Conservation (phyloP, 2,888 invertebrate genomes). For the Ariolimax columbianus region DNA sequence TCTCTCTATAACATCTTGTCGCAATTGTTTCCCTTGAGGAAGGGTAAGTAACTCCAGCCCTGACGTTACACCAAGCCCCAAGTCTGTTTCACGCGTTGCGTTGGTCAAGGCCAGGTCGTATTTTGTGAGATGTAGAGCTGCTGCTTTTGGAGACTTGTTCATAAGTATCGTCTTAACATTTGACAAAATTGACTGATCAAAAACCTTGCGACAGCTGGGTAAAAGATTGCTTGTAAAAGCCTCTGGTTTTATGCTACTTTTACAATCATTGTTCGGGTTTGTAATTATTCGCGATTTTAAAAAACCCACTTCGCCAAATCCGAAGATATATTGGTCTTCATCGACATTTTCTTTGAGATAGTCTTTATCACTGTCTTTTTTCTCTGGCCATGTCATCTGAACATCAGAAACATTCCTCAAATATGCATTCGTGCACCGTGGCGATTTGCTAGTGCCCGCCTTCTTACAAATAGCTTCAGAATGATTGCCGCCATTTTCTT, state of each 20-base stretch:
- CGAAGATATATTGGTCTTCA: not conserved
- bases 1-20: conserved; percentile 92
- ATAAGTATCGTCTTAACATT: conserved; percentile 88
- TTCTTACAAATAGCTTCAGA: conserved; percentile 29
- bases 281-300: conserved; percentile 56
- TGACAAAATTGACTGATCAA: conserved; percentile 90
- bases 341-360: conserved; percentile 29
- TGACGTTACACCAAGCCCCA: conserved; percentile 81
- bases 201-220: conserved; percentile 88
- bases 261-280: conserved; percentile 59
- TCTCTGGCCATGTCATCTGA: not conserved
- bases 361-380: not conserved
- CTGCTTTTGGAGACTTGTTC: conserved; percentile 87
- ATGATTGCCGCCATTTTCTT: conserved; percentile 17
- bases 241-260: conserved; percentile 57
- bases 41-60: conserved; percentile 90
- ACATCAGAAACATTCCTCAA: not conserved
- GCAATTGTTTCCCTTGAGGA: conserved; percentile 90
- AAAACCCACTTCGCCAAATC: conserved; percentile 16
- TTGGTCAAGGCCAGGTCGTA: conserved; percentile 88
- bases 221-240: conserved; percentile 61
- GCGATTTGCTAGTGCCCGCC: conserved; percentile 38
- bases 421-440: conserved; percentile 5
- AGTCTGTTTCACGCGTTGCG: conserved; percentile 77
- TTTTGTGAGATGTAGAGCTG: conserved; percentile 92